Conservation (phyloP, 2,113 vertebrate genomes). For the Stigmatopora argus region DNA sequence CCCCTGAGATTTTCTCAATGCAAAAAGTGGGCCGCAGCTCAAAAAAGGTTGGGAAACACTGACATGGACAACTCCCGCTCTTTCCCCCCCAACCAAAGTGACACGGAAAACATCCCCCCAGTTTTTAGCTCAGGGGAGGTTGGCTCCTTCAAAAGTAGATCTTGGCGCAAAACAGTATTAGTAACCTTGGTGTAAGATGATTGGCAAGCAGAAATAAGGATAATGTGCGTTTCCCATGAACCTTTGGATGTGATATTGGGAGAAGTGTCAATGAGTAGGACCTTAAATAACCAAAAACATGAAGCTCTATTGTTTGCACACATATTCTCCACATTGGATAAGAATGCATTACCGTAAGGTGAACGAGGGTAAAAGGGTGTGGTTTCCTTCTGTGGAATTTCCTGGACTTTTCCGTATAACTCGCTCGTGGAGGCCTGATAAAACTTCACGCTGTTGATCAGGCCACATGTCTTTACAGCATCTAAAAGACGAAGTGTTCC, state of each 20-base stretch:
- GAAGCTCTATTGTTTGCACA: conserved; percentile 46
- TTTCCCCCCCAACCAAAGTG: too few species aligned
- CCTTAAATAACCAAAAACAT: conserved; percentile 60
- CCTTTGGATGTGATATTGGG: conserved; percentile 49
- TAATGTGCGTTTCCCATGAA: conserved; percentile 46
- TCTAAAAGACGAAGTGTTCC: conserved; percentile 91
- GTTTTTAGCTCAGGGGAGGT: too few species aligned
- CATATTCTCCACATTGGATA: background rate
- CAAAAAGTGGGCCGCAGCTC: too few species aligned
- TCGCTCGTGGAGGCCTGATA: conserved; percentile 99
- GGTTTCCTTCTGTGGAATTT: conserved; percentile 95
- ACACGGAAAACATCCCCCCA: too few species aligned
- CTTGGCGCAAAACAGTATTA: too few species aligned
- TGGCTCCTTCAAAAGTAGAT: too few species aligned
- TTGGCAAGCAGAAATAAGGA: conserved; percentile 38
- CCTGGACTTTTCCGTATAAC: conserved; percentile 95
- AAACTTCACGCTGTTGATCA: conserved; percentile 86
- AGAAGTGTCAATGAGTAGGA: conserved; percentile 54
- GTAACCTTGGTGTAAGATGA: conserved; percentile 18
- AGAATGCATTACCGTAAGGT: conserved; percentile 80
- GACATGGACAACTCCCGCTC: too few species aligned
- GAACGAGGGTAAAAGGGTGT: conserved; percentile 98
- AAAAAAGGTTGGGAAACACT: too few species aligned
- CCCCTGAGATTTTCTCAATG: too few species aligned
- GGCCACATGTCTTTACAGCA: conserved; percentile 91